Percentiles rank a stretch among this genome's conserved stretches.
phyloP scores from a whole-genome alignment of 1,140 invertebrate species.

The Trichogramma pretiosum region DNA sequence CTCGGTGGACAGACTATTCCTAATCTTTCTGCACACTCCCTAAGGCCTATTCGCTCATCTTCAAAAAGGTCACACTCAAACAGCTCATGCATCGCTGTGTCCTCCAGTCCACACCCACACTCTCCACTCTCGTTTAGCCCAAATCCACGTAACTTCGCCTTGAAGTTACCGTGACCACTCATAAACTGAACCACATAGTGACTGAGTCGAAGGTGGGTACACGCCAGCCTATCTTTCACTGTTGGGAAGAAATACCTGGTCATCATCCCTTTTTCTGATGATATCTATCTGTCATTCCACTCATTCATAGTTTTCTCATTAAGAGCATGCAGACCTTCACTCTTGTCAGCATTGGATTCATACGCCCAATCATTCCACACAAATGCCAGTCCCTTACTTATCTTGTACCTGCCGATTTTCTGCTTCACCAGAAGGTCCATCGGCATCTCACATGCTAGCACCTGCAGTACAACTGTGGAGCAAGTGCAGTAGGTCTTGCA shows the following conservation, averaged over 20 bases:
- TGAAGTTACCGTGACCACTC: conserved; percentile 12
- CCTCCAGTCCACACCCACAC: conserved; percentile 7
- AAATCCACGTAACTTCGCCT: not conserved
- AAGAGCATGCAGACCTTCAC: not conserved
- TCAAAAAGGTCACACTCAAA: too few species aligned
- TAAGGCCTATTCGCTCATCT: too few species aligned
- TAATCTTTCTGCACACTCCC: too few species aligned
- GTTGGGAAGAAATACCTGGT: conserved; percentile 6
- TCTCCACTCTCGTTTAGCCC: not conserved
- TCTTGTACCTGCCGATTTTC: not conserved
- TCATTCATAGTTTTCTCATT: not conserved
- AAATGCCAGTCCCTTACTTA: not conserved
- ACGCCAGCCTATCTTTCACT: not conserved
- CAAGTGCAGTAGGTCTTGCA: not conserved
- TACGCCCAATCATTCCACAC: not conserved
- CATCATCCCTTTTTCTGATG: not conserved
- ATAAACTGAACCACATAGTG: conserved; percentile 5
- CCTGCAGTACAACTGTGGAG: not conserved
- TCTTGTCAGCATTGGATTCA: too few species aligned
- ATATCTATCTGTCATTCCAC: conserved; percentile 14
- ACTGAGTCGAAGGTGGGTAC: not conserved
- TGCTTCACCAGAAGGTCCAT: not conserved
- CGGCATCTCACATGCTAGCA: not conserved
- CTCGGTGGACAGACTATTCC: too few species aligned
- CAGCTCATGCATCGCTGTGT: conserved; percentile 6